Evolutionary conservation across 2,113 vertebrate genomes (phyloP).

Genomic region (cat (Felis catus)): DNA sequence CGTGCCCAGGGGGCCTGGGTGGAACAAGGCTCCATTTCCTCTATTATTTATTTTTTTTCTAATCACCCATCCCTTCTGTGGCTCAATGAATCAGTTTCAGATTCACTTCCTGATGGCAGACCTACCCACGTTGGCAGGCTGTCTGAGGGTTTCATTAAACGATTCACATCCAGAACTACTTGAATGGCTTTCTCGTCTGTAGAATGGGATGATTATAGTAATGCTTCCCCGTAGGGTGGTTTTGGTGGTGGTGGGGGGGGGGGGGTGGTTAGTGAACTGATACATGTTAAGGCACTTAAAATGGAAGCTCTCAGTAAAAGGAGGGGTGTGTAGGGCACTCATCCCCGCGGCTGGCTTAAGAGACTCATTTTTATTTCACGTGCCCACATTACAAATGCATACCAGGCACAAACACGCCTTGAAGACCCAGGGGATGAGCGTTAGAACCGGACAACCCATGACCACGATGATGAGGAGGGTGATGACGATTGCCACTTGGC

Average conservation of each 20-base stretch:
- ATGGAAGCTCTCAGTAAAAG: neutral
- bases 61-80: neutral
- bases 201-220: neutral
- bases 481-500: accelerated
- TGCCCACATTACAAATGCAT: accelerated
- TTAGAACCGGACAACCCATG: no score
- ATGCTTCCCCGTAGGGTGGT: no score
- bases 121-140: neutral
- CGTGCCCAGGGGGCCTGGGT: accelerated
- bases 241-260: no score
- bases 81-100: neutral
- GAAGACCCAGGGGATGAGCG: accelerated
- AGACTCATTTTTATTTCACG: neutral
- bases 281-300: no score
- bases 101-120: neutral
- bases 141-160: neutral
- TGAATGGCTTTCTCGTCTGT: neutral
- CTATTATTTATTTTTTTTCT: neutral
- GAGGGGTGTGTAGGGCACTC: neutral
- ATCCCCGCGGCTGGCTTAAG: accelerated
- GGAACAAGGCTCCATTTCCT: neutral
- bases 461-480: accelerated
- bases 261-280: no score
- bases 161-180: neutral
- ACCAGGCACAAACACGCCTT: accelerated